Base-by-base conservation (phyloP, 2,797 vertebrate species). In the Pseudomugil gertrudae region DNA sequence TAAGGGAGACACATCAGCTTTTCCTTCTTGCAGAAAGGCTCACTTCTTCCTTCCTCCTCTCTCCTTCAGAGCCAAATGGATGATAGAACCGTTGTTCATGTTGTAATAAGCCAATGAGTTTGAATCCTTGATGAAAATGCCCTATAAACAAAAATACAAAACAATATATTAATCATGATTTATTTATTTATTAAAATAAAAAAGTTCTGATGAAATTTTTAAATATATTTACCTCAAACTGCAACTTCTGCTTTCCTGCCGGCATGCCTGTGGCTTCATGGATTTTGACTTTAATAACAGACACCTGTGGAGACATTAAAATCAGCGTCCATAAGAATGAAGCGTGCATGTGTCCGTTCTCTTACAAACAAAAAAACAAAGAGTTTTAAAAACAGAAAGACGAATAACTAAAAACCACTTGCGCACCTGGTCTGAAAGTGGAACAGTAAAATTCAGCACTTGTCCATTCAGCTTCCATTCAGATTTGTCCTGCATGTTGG, bases 51-150 rank as follows among this genome's bases (percentile, higher is more conserved):
- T 94, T 80, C 98, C 98, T 43, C 98, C 98, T 95, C 98, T 98
- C 86, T 99, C 98, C 76, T 99, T 99, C 84, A 99, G 94, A 0
- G 96, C 98, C 93, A 99, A 86, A 88, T 99, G 98, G 83, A 99
- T 99, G 63, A 98, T 63, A 0, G 98, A 95, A 4, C 98, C 97
- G 0, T 94, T 98, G 2, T 72, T 95, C 97, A 99, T 98, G 86
- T 99, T 99, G 92, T 99, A 99, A 81, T 98, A 99, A 26, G 98
- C 98, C 94, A 99, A 87, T 0, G 98, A 99, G 90, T 99, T 99
- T 8, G 98, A 99, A 81, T 99, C 98, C 83, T 99, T 99, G 90
- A 99, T 99, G 91, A 99, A 99, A 85, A 99, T 99, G n/a, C 98
- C 98, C 98, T 99, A 76, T 84, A 78, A 80, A 63, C 65, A 45